A percentile compares a stretch with the other conserved stretches of the same genome.
Conservation (phyloP, 2,888 invertebrate genomes). For the Sphaerophoria rueppellii region DNA sequence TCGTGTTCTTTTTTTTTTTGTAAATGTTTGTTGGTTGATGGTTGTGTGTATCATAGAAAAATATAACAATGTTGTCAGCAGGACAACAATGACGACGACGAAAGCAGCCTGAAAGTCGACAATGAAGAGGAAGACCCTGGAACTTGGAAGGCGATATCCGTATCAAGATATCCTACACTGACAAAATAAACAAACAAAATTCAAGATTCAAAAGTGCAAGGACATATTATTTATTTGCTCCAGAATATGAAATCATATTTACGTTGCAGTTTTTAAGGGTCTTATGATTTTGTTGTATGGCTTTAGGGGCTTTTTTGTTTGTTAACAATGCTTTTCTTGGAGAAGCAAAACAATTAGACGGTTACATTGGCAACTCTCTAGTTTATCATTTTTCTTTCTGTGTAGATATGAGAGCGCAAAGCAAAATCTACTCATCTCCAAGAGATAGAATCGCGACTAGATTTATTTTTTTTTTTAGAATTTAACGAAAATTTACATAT, state of each 20-base stretch:
- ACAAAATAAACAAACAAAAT: neutral
- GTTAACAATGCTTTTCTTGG: too few species aligned
- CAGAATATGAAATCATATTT: neutral
- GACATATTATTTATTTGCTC: neutral
- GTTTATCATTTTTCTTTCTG: neutral
- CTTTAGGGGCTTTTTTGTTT: too few species aligned
- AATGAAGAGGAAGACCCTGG: neutral
- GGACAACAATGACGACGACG: constrained; percentile 26
- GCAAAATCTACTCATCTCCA: too few species aligned
- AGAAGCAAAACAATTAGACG: too few species aligned
- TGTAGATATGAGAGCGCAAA: too few species aligned
- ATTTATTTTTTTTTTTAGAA: neutral
- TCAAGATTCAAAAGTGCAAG: neutral
- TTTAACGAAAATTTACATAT: constrained; percentile 27
- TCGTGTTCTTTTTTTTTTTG: neutral
- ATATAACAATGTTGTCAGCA: constrained; percentile 46
- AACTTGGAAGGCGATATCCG: neutral
- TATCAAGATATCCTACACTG: neutral
- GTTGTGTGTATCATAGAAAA: constrained; percentile 47
- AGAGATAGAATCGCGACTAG: constrained; percentile 5
- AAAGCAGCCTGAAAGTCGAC: constrained; percentile 5
- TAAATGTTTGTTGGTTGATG: constrained; percentile 5
- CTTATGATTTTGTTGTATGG: too few species aligned
- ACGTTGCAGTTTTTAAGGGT: too few species aligned
- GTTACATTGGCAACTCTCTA: too few species aligned